A percentile compares a stretch with the other conserved stretches of the same genome.
These are phyloP conservation scores for Engystomops pustulosus DNA, from an alignment of 2,113 vertebrate species.

Conservation along the genomic window DNA sequence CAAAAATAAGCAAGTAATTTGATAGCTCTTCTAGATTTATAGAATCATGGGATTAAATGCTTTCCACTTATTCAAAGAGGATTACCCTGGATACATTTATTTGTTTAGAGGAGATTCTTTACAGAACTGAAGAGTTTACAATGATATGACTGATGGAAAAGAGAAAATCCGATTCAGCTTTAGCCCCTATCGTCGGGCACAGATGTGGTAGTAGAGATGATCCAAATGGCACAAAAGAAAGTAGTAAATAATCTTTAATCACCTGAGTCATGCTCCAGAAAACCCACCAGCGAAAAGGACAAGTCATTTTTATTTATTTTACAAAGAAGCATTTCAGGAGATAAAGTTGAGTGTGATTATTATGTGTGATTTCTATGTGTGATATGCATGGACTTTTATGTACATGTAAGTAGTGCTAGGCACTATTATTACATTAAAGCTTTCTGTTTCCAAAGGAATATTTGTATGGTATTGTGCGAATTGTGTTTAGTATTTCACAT, in stretches of 20 bases:
- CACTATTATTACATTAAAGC: neutral
- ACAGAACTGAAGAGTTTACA: slow-evolving; percentile 73
- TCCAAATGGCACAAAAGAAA: slow-evolving; percentile 55
- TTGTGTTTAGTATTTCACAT: neutral
- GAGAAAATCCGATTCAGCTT: slow-evolving; percentile 72
- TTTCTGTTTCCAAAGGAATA: neutral
- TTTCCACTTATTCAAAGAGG: slow-evolving; percentile 75
- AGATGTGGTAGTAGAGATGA: slow-evolving; percentile 67
- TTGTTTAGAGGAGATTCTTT: slow-evolving; percentile 75
- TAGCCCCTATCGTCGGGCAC: slow-evolving; percentile 68
- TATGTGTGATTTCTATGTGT: slow-evolving; percentile 19
- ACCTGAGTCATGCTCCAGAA: slow-evolving; percentile 56
- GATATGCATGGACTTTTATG: neutral
- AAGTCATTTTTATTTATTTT: slow-evolving; percentile 20
- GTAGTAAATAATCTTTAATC: slow-evolving; percentile 58
- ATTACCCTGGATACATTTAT: slow-evolving; percentile 74
- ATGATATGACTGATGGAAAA: slow-evolving; percentile 67
- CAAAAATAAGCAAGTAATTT: slow-evolving; percentile 74
- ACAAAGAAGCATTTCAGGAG: neutral
- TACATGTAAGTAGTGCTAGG: neutral
- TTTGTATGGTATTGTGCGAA: neutral
- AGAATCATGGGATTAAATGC: slow-evolving; percentile 72
- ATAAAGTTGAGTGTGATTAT: slow-evolving; percentile 30
- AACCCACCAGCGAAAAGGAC: slow-evolving; percentile 30
- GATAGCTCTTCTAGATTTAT: slow-evolving; percentile 71